Evolutionary conservation across 2,113 vertebrate genomes (phyloP).

Genomic region (Arvicanthis niloticus): DNA sequence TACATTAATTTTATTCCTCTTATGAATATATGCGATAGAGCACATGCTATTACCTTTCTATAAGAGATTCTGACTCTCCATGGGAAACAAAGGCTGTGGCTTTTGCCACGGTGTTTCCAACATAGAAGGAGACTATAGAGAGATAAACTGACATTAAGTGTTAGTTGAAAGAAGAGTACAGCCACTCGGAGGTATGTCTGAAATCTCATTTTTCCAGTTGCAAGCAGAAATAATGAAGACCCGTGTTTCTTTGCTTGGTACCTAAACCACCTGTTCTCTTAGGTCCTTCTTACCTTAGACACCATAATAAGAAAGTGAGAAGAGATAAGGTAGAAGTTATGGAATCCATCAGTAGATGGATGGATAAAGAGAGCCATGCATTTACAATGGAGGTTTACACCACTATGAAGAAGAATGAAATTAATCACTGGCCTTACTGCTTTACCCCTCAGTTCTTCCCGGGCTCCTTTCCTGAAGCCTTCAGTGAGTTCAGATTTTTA

Average conservation of each 20-base stretch:
- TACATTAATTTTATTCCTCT: slow-evolving; percentile 44
- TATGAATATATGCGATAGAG: neutral
- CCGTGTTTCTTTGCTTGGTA: neutral
- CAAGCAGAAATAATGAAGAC: neutral
- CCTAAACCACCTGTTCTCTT: neutral
- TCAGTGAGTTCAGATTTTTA: neutral
- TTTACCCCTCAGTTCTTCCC: neutral
- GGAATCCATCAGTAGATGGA: too few relatives aligned
- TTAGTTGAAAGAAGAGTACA: neutral
- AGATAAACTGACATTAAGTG: neutral
- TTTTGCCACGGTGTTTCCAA: neutral
- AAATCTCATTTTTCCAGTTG: neutral
- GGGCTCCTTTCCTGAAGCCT: neutral
- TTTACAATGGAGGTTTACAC: neutral
- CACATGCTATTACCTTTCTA: neutral
- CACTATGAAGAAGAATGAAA: neutral
- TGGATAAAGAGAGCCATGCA: neutral
- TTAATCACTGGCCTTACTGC: neutral
- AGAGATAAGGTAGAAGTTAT: neutral
- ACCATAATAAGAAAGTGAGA: neutral
- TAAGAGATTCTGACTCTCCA: neutral
- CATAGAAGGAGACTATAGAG: neutral
- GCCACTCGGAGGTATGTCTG: neutral
- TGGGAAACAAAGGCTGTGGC: neutral
- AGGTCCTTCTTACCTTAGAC: neutral